Percentiles rank a stretch among this genome's conserved stretches.
Conservation (phyloP, 2,113 vertebrate species). For the Pycnonotus jocosus region DNA sequence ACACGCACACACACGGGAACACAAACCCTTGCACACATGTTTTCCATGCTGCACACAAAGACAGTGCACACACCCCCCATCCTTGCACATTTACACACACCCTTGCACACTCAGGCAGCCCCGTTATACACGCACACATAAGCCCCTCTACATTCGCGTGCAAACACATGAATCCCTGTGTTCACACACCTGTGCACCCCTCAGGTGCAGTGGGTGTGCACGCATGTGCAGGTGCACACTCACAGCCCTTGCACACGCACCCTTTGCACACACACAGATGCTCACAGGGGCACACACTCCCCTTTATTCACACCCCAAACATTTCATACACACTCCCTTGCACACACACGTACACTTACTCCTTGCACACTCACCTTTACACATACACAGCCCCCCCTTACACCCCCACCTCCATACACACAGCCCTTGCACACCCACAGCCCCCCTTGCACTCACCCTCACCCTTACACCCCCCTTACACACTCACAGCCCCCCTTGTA, state of each 20-base stretch:
- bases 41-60: fast-evolving
- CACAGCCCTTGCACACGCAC: background rate
- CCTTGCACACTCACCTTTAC: background rate
- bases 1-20: background rate
- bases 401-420: no score
- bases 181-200: background rate
- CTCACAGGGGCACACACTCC: background rate
- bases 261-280: background rate
- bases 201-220: background rate
- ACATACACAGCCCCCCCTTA: background rate
- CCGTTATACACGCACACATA: background rate
- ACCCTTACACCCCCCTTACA: background rate
- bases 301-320: background rate
- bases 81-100: background rate
- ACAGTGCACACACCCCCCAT: no score
- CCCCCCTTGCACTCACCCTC: background rate
- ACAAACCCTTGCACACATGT: background rate
- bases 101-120: background rate
- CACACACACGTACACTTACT: background rate
- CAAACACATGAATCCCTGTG: background rate
- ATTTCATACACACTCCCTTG: fast-evolving
- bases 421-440: background rate
- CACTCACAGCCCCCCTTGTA: background rate
- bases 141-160: background rate
- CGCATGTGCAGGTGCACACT: background rate